phyloP scores from a whole-genome alignment of 2,113 vertebrate species.

The Oxyura jamaicensis region DNA sequence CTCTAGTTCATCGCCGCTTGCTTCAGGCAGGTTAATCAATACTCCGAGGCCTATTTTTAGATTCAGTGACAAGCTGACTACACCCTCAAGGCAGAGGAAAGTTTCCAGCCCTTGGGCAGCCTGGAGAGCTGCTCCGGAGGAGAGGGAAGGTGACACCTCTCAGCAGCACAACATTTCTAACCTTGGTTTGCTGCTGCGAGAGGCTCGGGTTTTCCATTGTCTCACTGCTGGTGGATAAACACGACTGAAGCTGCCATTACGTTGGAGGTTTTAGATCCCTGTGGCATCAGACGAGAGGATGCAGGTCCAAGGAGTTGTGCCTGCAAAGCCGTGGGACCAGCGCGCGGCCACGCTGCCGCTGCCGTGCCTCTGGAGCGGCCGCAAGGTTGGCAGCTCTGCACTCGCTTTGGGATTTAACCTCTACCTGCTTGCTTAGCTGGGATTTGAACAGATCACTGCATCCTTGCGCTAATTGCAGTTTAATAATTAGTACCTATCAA shows the following conservation, averaged over 20 bases:
- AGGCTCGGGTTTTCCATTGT: background rate
- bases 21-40: slow-evolving; percentile 30
- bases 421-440: slow-evolving; percentile 52
- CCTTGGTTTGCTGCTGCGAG: background rate
- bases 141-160: background rate
- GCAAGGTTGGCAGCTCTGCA: background rate
- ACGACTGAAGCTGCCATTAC: background rate
- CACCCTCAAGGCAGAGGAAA: background rate
- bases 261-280: background rate
- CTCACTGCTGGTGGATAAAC: background rate
- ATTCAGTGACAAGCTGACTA: background rate
- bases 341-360: rapidly evolving
- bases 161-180: background rate
- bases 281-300: background rate
- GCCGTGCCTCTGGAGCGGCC: background rate
- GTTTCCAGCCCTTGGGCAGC: background rate
- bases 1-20: slow-evolving; percentile 10
- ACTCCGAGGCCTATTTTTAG: slow-evolving; percentile 26
- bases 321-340: background rate
- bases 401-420: slow-evolving; percentile 24
- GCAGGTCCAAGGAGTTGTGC: background rate
- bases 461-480: slow-evolving; percentile 60
- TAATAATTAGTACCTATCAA: slow-evolving; percentile 70
- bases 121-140: background rate
- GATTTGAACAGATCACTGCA: slow-evolving; percentile 29